A percentile compares a stretch with the other conserved stretches of the same genome.
Conservation (phyloP, 2,888 invertebrate genomes). For the Timema cristinae region DNA sequence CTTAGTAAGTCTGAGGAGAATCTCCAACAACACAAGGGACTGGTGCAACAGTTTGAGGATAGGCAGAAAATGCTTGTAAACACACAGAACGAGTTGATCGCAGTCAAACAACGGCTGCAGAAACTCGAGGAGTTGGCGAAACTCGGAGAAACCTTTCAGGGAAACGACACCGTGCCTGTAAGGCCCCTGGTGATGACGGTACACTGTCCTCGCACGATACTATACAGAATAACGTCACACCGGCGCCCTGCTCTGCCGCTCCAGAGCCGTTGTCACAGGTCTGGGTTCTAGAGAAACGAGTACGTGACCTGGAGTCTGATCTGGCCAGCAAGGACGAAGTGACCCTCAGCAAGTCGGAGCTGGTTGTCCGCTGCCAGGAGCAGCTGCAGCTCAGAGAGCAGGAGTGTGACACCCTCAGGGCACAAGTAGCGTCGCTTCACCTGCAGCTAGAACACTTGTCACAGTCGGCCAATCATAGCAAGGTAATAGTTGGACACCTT, state of each 20-base stretch:
- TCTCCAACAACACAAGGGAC: conserved; percentile 7
- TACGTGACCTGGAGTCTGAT: conserved; percentile 11
- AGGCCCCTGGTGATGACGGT: background rate
- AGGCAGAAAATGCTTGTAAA: conserved; percentile 40
- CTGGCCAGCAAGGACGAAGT: conserved; percentile 19
- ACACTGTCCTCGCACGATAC: background rate
- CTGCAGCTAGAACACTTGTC: too few species aligned
- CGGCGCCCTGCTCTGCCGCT: background rate
- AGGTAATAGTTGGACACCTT: too few species aligned
- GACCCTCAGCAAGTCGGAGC: conserved; percentile 24
- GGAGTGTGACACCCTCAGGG: too few species aligned
- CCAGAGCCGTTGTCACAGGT: background rate
- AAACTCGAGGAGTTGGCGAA: conserved; percentile 38
- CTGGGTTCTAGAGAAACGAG: background rate
- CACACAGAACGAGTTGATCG: conserved; percentile 41
- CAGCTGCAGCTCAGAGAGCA: too few species aligned
- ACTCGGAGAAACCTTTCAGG: conserved; percentile 28
- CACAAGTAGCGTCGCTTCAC: too few species aligned
- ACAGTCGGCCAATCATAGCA: too few species aligned
- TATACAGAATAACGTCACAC: background rate
- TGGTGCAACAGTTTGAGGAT: conserved; percentile 36
- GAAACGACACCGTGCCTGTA: too few species aligned
- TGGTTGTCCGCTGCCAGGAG: too few species aligned
- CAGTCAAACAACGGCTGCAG: conserved; percentile 41
- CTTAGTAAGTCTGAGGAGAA: conserved; percentile 32